These are phyloP conservation scores for Acrocephalus arundinaceus DNA, from an alignment of 2,113 vertebrate genomes.

Conservation along the genomic window DNA sequence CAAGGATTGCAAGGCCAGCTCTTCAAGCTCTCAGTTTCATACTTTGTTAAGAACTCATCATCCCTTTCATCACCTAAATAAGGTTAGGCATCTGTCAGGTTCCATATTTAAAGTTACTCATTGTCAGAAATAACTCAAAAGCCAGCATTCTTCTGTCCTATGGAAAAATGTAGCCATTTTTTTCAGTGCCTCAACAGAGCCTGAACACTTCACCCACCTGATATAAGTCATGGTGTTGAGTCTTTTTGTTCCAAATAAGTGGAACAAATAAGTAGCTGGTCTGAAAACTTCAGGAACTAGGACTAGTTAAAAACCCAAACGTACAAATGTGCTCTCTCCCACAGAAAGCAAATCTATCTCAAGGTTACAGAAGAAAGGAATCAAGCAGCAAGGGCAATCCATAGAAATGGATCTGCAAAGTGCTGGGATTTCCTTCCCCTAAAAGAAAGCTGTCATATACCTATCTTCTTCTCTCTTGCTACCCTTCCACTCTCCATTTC, in stretches of 20 bases:
- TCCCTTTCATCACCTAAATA: neutral
- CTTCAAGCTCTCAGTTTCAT: neutral
- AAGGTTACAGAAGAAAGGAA: neutral
- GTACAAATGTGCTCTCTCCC: neutral
- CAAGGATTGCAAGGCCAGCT: neutral
- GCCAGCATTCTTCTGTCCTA: neutral
- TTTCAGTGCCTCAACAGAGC: neutral
- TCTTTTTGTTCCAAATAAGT: neutral
- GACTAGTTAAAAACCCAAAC: neutral
- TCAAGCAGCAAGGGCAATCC: neutral
- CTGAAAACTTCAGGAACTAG: neutral
- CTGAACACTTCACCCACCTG: neutral
- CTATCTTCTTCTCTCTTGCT: neutral
- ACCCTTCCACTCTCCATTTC: neutral
- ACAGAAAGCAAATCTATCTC: neutral
- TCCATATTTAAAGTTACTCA: neutral
- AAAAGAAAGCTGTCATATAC: neutral
- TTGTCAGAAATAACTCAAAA: slow-evolving; percentile 23
- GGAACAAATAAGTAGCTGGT: neutral
- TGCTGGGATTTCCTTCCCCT: neutral
- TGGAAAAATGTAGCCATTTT: neutral
- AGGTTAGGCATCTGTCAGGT: neutral
- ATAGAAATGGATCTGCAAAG: neutral
- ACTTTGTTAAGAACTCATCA: neutral
- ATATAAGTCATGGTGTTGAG: fast-evolving